These are phyloP conservation scores for Siniperca chuatsi DNA, from an alignment of 2,113 vertebrate species.

Conservation along the genomic window DNA sequence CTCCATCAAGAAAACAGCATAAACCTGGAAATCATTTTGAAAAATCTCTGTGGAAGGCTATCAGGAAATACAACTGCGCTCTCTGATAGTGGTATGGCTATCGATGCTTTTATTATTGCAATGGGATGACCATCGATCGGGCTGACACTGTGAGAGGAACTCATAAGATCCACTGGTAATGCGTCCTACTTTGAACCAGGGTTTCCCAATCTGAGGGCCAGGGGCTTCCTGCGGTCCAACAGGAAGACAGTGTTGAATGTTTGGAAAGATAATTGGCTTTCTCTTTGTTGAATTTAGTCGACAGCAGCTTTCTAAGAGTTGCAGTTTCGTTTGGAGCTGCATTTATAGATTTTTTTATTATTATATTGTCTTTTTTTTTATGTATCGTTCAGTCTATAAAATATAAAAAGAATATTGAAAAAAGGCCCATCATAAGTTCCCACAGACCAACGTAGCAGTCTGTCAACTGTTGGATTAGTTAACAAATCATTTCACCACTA, in stretches of 20 bases:
- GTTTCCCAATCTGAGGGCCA: background rate
- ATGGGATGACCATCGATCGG: slow-evolving; percentile 33
- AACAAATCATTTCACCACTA: too few species aligned
- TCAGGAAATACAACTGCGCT: background rate
- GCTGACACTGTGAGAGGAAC: background rate
- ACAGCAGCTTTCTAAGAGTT: background rate
- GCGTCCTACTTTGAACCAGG: background rate
- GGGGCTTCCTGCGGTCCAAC: background rate
- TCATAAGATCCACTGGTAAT: background rate
- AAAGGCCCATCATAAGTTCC: too few species aligned
- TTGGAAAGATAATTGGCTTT: background rate
- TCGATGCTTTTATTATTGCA: slow-evolving; percentile 31
- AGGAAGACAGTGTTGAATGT: background rate
- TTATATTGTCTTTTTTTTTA: too few species aligned
- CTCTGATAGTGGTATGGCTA: slow-evolving; percentile 30
- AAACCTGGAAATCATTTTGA: background rate
- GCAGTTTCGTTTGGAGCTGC: background rate
- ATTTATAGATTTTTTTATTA: too few species aligned
- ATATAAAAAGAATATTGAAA: too few species aligned
- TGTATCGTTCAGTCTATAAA: too few species aligned
- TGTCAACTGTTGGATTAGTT: too few species aligned
- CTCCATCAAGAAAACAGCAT: background rate
- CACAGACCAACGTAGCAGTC: too few species aligned
- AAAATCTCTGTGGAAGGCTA: background rate
- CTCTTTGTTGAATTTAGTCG: background rate